Evolutionary conservation across 2,797 vertebrate genomes (phyloP).

Genomic region (Apodemus agrarius): DNA sequence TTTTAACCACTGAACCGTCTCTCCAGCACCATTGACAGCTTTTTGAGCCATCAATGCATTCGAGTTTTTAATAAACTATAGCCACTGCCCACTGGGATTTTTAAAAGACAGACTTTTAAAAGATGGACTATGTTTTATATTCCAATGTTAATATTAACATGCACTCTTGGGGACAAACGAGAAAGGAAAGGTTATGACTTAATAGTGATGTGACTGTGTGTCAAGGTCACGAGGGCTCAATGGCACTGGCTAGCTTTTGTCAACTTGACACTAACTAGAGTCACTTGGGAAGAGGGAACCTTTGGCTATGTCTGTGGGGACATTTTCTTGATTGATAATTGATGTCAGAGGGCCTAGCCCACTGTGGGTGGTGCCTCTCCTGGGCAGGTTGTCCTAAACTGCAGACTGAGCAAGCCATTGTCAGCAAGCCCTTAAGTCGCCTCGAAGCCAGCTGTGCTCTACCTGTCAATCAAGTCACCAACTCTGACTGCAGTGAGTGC

Average conservation of each 20-base stretch:
- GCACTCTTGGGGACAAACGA: background rate
- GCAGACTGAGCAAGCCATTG: background rate
- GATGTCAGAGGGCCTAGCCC: background rate
- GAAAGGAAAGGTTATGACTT: background rate
- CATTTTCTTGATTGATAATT: background rate
- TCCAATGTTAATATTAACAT: background rate
- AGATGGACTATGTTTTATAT: background rate
- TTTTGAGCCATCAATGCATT: background rate
- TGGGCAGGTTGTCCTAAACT: background rate
- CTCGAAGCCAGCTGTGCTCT: background rate
- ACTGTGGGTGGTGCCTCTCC: background rate
- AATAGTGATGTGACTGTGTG: background rate
- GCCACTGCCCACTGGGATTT: background rate
- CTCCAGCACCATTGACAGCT: background rate
- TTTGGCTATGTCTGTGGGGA: background rate
- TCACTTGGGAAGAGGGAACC: background rate
- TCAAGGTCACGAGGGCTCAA: background rate
- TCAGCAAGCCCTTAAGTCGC: background rate
- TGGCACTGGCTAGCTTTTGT: background rate
- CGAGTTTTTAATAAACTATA: background rate
- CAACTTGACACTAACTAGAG: background rate
- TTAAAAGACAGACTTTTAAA: background rate
- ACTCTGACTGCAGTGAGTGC: background rate
- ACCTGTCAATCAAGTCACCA: background rate
- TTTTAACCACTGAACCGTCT: background rate